These are phyloP conservation scores for Albula glossodonta DNA, from an alignment of 2,113 vertebrate species.

Conservation along the genomic window DNA sequence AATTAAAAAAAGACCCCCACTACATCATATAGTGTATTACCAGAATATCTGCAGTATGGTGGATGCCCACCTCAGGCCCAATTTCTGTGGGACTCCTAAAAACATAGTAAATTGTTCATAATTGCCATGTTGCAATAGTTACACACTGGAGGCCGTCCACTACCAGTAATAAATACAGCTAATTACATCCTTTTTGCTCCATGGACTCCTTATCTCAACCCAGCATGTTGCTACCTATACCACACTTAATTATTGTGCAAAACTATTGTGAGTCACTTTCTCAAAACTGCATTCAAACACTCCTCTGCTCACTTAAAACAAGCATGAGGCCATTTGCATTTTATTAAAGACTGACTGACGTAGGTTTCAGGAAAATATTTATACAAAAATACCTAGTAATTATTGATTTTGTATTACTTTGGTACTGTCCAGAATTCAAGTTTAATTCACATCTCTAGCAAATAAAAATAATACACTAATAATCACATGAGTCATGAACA, in stretches of 20 bases:
- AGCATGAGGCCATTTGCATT: background rate
- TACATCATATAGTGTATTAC: no score
- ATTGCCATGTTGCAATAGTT: slow-evolving; percentile 58
- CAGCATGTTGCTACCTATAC: slow-evolving; percentile 68
- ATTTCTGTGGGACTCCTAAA: slow-evolving; percentile 18
- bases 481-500: background rate
- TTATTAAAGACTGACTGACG: background rate
- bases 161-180: slow-evolving; percentile 62
- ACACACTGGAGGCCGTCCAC: slow-evolving; percentile 43
- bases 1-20: no score
- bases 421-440: background rate
- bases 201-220: slow-evolving; percentile 67
- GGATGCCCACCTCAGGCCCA: background rate
- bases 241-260: slow-evolving; percentile 67
- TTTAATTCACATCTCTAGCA: background rate
- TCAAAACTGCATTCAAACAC: slow-evolving; percentile 56
- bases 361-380: background rate
- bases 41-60: slow-evolving; percentile 20
- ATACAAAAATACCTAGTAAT: background rate
- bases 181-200: slow-evolving; percentile 67
- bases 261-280: slow-evolving; percentile 46
- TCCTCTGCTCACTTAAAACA: slow-evolving; percentile 41
- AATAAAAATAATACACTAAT: background rate
- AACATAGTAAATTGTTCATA: slow-evolving; percentile 49
- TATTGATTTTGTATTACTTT: background rate